A percentile compares a stretch with the other conserved stretches of the same genome.
Conservation (phyloP, 2,113 vertebrate species). For the Eretmochelys imbricata region DNA sequence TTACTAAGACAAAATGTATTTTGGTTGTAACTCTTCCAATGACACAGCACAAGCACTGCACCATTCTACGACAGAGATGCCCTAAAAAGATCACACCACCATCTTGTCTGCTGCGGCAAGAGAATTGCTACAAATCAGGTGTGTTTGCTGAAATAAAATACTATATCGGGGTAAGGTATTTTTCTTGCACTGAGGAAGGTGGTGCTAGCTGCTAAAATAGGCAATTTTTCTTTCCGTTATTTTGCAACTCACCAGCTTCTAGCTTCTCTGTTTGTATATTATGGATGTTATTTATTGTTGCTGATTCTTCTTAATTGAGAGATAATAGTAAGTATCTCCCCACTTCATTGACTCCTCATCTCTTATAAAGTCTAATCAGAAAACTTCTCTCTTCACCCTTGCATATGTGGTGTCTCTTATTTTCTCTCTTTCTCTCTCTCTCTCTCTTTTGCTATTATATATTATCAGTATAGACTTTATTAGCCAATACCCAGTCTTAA, state of each 20-base stretch:
- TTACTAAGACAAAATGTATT: slow-evolving; percentile 42
- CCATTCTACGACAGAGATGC: not conserved
- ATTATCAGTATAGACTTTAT: not conserved
- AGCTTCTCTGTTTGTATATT: not conserved
- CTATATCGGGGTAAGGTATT: not conserved
- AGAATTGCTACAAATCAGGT: slow-evolving; percentile 16
- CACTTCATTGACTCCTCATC: not conserved
- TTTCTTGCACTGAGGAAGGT: not conserved
- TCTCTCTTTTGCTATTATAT: not conserved
- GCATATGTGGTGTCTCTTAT: not conserved
- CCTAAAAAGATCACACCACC: slow-evolving; percentile 36
- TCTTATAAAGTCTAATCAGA: not conserved
- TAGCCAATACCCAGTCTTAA: not conserved
- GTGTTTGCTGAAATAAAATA: slow-evolving; percentile 22
- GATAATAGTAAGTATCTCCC: not conserved
- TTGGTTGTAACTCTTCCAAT: slow-evolving; percentile 34
- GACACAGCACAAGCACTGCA: slow-evolving; percentile 42
- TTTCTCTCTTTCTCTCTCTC: not conserved
- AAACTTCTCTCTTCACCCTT: not conserved
- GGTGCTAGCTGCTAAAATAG: not conserved
- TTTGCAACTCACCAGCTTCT: not conserved
- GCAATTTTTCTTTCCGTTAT: not conserved
- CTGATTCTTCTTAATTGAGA: not conserved
- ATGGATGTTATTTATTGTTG: not conserved
- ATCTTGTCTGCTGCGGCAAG: not conserved